phyloP scores from a whole-genome alignment of 2,113 vertebrate genomes.

The Atherinomorus stipes region DNA sequence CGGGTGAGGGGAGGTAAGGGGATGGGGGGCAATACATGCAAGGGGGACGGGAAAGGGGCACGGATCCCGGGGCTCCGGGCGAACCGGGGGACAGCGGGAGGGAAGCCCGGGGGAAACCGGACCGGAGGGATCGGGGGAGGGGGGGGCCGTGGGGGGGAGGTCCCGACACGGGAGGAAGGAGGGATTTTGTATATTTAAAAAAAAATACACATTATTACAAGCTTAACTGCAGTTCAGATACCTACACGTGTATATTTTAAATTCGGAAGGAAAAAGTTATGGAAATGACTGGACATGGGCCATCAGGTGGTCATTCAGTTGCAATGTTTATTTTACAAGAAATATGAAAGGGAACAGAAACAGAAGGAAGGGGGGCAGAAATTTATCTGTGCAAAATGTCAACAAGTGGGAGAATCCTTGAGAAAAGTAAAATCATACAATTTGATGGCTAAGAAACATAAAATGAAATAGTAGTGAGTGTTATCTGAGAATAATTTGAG shows the following conservation, averaged over 20 bases:
- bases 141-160: no score
- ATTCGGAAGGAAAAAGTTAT: conserved; percentile 38
- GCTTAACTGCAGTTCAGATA: no score
- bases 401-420: neutral
- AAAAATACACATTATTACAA: neutral
- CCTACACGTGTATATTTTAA: no score
- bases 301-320: conserved; percentile 50
- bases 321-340: conserved; percentile 48
- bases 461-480: neutral
- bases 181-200: no score
- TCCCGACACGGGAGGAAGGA: no score
- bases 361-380: neutral
- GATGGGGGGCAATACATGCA: no score
- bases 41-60: no score
- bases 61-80: no score
- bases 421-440: conserved; percentile 12
- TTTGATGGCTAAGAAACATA: conserved; percentile 6
- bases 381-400: conserved; percentile 24
- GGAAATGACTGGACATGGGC: conserved; percentile 40
- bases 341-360: neutral
- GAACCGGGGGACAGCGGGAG: no score
- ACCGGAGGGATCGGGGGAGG: no score
- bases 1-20: no score
- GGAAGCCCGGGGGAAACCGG: no score
- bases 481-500: neutral